Evolutionary conservation across 1,140 invertebrate genomes (phyloP).

Genomic region (Idris sp.): DNA sequence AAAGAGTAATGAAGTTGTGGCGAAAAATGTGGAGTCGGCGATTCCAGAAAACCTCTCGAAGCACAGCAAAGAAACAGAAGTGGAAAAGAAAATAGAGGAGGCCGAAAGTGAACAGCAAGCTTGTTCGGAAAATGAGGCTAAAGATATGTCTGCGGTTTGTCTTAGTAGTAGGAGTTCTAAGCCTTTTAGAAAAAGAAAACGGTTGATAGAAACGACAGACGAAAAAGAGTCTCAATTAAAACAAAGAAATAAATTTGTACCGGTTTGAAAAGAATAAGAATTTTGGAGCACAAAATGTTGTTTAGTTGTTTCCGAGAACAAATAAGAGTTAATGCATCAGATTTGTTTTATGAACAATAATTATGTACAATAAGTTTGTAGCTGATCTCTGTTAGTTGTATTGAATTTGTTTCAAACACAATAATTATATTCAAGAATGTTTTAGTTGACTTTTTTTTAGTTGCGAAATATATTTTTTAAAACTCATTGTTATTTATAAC

Average conservation of each 20-base stretch:
- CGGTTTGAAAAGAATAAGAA: constrained; percentile 58
- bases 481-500: too few relatives aligned
- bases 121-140: constrained; percentile 22
- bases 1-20: constrained; percentile 56
- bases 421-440: too few relatives aligned
- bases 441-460: too few relatives aligned
- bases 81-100: too few relatives aligned
- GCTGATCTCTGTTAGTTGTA: too few relatives aligned
- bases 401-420: too few relatives aligned
- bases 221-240: constrained; percentile 75
- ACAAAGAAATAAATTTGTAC: constrained; percentile 67
- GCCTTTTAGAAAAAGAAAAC: constrained; percentile 81
- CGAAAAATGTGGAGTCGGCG: constrained; percentile 62
- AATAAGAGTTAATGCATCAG: too few relatives aligned
- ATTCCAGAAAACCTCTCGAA: constrained; percentile 55
- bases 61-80: too few relatives aligned
- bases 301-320: constrained; percentile 18
- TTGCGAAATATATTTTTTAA: too few relatives aligned
- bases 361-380: too few relatives aligned
- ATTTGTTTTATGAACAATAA: too few relatives aligned
- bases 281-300: too few relatives aligned
- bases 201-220: constrained; percentile 75
- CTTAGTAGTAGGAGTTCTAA: constrained; percentile 76
- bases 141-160: constrained; percentile 69
- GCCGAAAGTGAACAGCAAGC: constrained; percentile 3